Conservation (phyloP, 2,888 invertebrate species). For the Metopia argyrocephala region DNA sequence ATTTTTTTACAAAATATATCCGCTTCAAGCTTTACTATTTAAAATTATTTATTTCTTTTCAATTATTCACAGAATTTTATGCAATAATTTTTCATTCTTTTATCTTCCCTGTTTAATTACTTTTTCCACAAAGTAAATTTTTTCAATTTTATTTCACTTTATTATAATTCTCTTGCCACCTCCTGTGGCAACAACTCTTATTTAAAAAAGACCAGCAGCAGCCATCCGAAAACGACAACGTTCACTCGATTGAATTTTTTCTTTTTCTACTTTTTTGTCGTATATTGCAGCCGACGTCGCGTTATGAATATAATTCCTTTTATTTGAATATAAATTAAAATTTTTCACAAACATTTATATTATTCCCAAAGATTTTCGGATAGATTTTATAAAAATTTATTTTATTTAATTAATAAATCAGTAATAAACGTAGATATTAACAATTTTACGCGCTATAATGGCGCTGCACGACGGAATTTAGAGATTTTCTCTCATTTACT, state of each 20-base stretch:
- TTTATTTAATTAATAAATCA: conserved; percentile 45
- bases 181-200: conserved; percentile 60
- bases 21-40: conserved; percentile 31
- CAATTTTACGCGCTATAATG: conserved; percentile 56
- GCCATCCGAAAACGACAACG: conserved; percentile 62
- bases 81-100: conserved; percentile 33
- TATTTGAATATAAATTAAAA: conserved; percentile 10
- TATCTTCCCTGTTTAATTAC: conserved; percentile 9
- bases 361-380: conserved; percentile 9
- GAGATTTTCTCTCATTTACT: conserved; percentile 54
- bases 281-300: conserved; percentile 54
- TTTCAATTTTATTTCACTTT: conserved; percentile 49
- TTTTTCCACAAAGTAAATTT: conserved; percentile 40
- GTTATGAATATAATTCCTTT: conserved; percentile 21
- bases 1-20: conserved; percentile 23
- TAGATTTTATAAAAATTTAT: conserved; percentile 34
- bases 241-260: conserved; percentile 56
- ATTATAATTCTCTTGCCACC: conserved; percentile 57
- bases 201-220: conserved; percentile 64
- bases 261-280: conserved; percentile 47
- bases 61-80: conserved; percentile 28
- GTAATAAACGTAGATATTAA: conserved; percentile 27
- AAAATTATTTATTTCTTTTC: not conserved
- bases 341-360: conserved; percentile 26
- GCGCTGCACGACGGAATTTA: conserved; percentile 62